These are phyloP conservation scores for Cryptomyrus ogoouensis DNA, from an alignment of 2,113 vertebrate species.

Conservation along the genomic window DNA sequence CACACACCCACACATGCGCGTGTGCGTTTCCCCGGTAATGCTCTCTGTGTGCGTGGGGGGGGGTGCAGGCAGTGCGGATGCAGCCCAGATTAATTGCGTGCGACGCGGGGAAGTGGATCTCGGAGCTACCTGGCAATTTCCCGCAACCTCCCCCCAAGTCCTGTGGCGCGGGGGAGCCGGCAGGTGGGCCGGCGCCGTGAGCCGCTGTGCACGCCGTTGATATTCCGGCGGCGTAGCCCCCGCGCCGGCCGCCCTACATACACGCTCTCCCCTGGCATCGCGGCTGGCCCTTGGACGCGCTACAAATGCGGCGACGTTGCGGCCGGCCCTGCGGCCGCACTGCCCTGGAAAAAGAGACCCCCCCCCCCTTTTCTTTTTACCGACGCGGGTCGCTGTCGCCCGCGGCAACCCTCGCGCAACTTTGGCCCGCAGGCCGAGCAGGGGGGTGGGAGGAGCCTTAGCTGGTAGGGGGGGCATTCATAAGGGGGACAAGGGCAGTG, in stretches of 20 bases:
- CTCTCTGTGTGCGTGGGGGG: background rate
- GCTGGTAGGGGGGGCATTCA: background rate
- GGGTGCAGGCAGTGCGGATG: constrained; percentile 62
- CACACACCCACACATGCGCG: constrained; percentile 33
- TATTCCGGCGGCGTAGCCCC: constrained; percentile 66
- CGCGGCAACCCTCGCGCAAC: constrained; percentile 3
- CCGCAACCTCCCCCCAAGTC: constrained; percentile 49
- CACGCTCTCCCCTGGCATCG: constrained; percentile 43
- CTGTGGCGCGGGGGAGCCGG: constrained; percentile 64
- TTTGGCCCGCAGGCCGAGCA: background rate
- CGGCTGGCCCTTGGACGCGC: constrained; percentile 11
- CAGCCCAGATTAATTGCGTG: constrained; percentile 70
- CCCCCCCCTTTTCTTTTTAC: background rate
- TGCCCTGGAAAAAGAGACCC: background rate
- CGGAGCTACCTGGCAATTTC: constrained; percentile 73
- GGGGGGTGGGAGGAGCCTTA: background rate
- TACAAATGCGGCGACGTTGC: constrained; percentile 7
- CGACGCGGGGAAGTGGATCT: constrained; percentile 69
- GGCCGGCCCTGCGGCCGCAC: constrained; percentile 16
- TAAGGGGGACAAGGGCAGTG: background rate
- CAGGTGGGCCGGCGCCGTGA: constrained; percentile 65
- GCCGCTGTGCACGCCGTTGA: constrained; percentile 58
- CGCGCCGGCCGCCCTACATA: constrained; percentile 68
- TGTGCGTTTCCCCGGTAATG: constrained; percentile 28
- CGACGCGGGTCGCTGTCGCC: background rate